A percentile compares a stretch with the other conserved stretches of the same genome.
Evolutionary conservation across 2,888 invertebrate genomes (phyloP).

Genomic region (Cephus runcator): DNA sequence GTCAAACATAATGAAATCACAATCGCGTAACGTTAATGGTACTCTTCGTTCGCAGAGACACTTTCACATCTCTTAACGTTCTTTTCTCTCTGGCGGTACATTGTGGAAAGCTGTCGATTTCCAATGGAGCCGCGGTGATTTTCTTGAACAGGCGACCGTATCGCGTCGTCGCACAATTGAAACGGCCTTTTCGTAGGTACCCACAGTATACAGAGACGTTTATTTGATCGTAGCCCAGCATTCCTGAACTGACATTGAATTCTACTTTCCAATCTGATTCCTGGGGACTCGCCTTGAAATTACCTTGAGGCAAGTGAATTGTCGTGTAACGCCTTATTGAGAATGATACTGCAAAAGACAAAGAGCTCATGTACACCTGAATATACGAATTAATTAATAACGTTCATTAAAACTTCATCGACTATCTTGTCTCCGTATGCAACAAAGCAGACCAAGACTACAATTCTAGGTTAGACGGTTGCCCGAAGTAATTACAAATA

Average conservation of each 20-base stretch:
- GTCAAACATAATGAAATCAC: background rate
- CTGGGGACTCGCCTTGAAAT: slow-evolving; percentile 6
- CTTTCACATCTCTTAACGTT: background rate
- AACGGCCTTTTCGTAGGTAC: background rate
- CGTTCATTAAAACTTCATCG: background rate
- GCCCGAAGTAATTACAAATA: background rate
- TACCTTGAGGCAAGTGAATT: background rate
- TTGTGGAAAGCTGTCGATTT: background rate
- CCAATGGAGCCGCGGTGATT: background rate
- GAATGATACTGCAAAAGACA: background rate
- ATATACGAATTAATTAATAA: background rate
- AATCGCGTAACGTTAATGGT: background rate
- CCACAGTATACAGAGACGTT: background rate
- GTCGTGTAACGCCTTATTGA: background rate
- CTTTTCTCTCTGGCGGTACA: background rate
- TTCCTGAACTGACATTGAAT: slow-evolving; percentile 43
- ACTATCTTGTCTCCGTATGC: background rate
- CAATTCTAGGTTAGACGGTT: background rate
- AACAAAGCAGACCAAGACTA: background rate
- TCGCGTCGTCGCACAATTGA: background rate
- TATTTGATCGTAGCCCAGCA: background rate
- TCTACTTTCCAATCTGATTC: slow-evolving; percentile 41
- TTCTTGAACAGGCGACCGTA: background rate
- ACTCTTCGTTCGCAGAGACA: background rate
- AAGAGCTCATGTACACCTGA: background rate